Evolutionary conservation across 2,113 vertebrate species (phyloP).

Genomic region (Chaetodon trifascialis): DNA sequence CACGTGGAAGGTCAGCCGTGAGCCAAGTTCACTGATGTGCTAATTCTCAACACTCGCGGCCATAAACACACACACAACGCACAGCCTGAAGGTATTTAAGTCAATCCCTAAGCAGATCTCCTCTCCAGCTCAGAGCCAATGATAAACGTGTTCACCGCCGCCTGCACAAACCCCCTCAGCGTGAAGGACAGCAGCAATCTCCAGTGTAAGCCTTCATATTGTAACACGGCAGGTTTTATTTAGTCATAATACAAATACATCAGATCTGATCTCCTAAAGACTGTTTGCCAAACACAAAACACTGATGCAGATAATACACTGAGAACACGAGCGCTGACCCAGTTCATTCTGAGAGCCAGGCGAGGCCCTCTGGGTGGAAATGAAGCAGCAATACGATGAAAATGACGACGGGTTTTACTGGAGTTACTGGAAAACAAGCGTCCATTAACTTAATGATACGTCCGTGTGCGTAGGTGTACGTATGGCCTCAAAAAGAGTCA

Average conservation of each 20-base stretch:
- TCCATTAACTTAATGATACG: too few relatives aligned
- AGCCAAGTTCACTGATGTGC: constrained; percentile 16
- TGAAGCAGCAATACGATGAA: not conserved
- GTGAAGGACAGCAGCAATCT: constrained; percentile 40
- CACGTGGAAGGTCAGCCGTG: constrained; percentile 21
- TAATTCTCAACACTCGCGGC: not conserved
- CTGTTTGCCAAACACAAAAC: constrained; percentile 55
- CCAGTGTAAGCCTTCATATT: constrained; percentile 34
- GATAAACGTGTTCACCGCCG: not conserved
- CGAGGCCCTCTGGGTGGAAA: not conserved
- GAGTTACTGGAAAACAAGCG: too few relatives aligned
- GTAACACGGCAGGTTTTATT: constrained; percentile 37
- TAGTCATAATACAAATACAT: constrained; percentile 46
- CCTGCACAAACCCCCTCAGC: constrained; percentile 25
- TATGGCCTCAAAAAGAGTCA: too few relatives aligned
- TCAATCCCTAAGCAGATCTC: constrained; percentile 39
- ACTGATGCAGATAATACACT: constrained; percentile 25
- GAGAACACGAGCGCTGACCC: constrained; percentile 10
- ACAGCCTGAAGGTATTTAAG: constrained; percentile 35
- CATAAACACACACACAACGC: not conserved
- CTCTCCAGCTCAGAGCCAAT: not conserved
- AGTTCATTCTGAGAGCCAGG: not conserved
- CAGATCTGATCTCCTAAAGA: constrained; percentile 27
- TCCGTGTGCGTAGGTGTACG: too few relatives aligned
- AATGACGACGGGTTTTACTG: not conserved